Percentiles rank a stretch among this genome's conserved stretches.
These are phyloP conservation scores for Alces alces DNA, from an alignment of 2,113 vertebrate genomes.

Conservation along the genomic window DNA sequence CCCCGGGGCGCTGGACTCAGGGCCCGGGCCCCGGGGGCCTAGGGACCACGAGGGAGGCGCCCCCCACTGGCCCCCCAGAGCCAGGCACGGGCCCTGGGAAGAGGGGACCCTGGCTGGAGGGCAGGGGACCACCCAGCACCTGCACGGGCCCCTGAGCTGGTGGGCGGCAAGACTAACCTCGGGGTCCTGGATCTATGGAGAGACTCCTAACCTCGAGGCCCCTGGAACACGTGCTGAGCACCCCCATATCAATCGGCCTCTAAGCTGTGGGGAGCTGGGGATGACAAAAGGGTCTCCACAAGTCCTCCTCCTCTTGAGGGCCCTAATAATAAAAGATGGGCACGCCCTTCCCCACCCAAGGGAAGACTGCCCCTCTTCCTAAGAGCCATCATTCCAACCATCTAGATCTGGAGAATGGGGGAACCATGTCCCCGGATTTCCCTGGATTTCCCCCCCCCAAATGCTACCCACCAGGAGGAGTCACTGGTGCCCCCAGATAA, in stretches of 20 bases:
- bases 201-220: neutral
- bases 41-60: neutral
- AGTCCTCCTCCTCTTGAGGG: neutral
- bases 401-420: neutral
- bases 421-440: neutral
- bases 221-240: neutral
- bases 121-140: neutral
- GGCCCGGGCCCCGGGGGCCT: neutral
- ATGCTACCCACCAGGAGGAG: neutral
- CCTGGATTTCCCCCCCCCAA: neutral
- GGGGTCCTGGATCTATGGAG: neutral
- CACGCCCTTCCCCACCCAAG: neutral
- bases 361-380: neutral
- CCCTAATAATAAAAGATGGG: neutral
- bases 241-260: neutral
- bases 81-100: neutral
- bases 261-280: neutral
- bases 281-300: neutral
- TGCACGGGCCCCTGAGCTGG: neutral
- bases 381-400: conserved; percentile 36
- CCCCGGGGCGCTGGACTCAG: neutral
- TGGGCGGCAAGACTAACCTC: neutral
- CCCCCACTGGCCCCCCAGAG: neutral
- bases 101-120: neutral
- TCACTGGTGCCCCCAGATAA: neutral